Base-by-base conservation (phyloP, 2,797 vertebrate species). In the Scolopax bukidnonensis region DNA sequence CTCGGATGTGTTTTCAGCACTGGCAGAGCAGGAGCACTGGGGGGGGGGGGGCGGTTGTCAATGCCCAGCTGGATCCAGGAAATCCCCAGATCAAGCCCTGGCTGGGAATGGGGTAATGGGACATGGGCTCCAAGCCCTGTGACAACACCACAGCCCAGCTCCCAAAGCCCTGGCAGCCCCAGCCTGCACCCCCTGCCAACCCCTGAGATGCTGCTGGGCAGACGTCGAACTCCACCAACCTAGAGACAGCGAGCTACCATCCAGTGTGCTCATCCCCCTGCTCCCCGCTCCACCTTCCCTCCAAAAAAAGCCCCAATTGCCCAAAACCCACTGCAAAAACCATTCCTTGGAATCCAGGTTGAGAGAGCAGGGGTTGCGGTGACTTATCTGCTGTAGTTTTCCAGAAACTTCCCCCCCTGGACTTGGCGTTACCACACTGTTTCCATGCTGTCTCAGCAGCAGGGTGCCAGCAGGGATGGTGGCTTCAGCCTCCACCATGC, bases 181-280 rank as follows among this genome's bases (percentile, higher is more conserved):
- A 59, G 4, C 23, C 32, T 85, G 45, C 11, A 64, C 47, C n/a
- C 40, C 23, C 16, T 0, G 1, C 3, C 45, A 47, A 11, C 19
- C 21, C 33, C 47, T 59, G 20, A 45, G 43, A 16, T 33, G 12
- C 33, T 64, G 45, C 61, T 73, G 53, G 51, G 76, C 33, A 53
- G 9, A 57, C 45, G 16, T 12, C 2, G 6, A 84, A 6, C 43
- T 40, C 32, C 38, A 40, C 36, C 12, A 65, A 25, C 27, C 5
- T 38, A 57, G 25, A 73, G 19, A 28, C 76, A 80, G 56, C 11
- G 16, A 60, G 23, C 20, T 41, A 25, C 51, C 57, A 53, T 32
- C 9, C 3, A 81, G 51, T 1, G 0, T 0, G 1, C 25, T 70
- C 7, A 16, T 79, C 16, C 13, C 1, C 2, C 65, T 67, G 43